Evolutionary conservation across 2,797 vertebrate species (phyloP).

Genomic region (Pantherophis alleghaniensis): DNA sequence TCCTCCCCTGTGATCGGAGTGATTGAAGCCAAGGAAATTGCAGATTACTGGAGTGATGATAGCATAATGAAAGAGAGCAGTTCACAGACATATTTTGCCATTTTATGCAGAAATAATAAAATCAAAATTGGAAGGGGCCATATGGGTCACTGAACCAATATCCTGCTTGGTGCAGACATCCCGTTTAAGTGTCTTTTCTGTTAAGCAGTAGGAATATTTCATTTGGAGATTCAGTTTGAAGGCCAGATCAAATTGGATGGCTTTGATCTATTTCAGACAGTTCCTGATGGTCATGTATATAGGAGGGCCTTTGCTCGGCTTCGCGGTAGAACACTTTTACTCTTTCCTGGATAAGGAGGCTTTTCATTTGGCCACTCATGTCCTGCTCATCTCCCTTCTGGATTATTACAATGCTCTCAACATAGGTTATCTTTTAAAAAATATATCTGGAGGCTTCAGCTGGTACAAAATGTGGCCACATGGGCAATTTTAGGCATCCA

Average conservation of each 20-base stretch:
- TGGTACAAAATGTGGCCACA: not conserved
- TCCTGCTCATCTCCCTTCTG: not conserved
- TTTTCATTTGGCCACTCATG: not conserved
- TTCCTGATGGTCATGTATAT: not conserved
- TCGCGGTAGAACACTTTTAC: not conserved
- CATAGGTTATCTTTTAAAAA: not conserved
- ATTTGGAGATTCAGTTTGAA: not conserved
- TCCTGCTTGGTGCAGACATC: not conserved
- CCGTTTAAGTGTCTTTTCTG: not conserved
- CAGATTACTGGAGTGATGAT: not conserved
- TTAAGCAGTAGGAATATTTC: not conserved
- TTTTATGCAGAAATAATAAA: not conserved
- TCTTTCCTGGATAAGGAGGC: not conserved
- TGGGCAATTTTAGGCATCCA: not conserved
- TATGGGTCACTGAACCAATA: not conserved
- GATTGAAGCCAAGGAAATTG: not conserved
- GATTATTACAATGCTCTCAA: not conserved
- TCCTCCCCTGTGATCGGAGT: not conserved
- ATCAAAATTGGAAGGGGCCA: not conserved
- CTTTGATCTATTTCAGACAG: not conserved
- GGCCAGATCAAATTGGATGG: not conserved
- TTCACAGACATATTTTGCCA: not conserved
- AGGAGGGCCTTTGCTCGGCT: not conserved
- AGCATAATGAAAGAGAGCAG: not conserved
- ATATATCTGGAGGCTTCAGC: not conserved